Conservation (phyloP, 2,797 vertebrate species). For the Chiloscyllium punctatum region DNA sequence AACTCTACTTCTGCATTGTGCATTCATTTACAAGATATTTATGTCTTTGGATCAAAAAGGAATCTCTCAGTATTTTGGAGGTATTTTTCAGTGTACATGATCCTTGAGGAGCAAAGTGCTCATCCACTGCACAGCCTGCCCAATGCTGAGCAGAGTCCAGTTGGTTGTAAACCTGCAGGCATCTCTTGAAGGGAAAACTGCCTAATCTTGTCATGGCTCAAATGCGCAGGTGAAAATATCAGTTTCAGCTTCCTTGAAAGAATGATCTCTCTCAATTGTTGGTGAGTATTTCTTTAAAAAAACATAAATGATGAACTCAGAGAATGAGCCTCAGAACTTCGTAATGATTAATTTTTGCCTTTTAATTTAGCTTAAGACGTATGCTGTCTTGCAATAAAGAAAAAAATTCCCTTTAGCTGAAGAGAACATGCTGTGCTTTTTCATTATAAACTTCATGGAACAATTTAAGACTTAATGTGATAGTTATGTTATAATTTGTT, state of each 20-base stretch:
- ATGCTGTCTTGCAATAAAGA: background rate
- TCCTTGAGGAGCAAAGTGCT: too few relatives aligned
- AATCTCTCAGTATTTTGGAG: too few relatives aligned
- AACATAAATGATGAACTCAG: background rate
- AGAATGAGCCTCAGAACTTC: background rate
- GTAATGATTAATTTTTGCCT: background rate
- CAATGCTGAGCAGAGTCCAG: background rate
- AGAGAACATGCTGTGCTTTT: background rate
- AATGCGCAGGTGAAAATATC: background rate
- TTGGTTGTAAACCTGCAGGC: background rate
- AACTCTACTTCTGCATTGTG: too few relatives aligned
- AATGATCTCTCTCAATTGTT: background rate
- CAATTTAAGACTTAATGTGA: background rate
- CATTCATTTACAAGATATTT: too few relatives aligned
- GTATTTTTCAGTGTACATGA: too few relatives aligned
- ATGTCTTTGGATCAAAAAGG: too few relatives aligned
- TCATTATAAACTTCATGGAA: background rate
- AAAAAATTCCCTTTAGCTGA: background rate
- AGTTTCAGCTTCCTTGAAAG: background rate
- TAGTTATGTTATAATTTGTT: slow-evolving; percentile 6
- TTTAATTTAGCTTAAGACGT: background rate
- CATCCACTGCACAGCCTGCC: background rate
- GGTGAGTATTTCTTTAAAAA: background rate
- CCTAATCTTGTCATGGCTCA: too few relatives aligned
- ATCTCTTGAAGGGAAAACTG: background rate